Conservation (phyloP, 1,140 invertebrate species). For the Sweltsa coloradensis region DNA sequence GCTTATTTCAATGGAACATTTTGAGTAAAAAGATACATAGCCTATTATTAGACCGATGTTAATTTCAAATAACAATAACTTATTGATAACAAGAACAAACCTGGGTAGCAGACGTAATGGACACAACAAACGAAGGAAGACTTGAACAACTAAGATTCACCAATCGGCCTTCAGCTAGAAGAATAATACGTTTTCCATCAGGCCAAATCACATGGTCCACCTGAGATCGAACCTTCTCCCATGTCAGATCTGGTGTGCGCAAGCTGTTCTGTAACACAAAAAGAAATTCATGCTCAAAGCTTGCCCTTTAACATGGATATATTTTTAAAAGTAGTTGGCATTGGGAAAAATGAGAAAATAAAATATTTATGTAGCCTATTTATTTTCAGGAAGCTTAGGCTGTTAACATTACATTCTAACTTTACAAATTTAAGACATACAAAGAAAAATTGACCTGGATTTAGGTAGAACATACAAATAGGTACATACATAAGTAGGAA, state of each 20-base stretch:
- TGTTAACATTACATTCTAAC: too few relatives aligned
- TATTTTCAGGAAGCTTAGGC: too few relatives aligned
- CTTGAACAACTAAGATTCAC: conserved; percentile 95
- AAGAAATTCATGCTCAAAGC: conserved; percentile 5
- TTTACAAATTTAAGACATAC: too few relatives aligned
- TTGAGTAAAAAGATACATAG: conserved; percentile 5
- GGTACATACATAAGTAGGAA: too few relatives aligned
- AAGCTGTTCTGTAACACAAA: conserved; percentile 64
- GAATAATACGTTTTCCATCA: conserved; percentile 80
- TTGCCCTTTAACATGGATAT: neutral
- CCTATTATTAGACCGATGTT: neutral
- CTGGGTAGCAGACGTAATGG: conserved; percentile 89
- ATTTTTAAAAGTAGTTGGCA: neutral
- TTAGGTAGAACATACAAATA: too few relatives aligned
- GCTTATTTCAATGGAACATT: neutral
- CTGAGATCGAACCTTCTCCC: conserved; percentile 95
- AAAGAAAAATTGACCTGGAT: too few relatives aligned
- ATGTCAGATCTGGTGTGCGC: conserved; percentile 84
- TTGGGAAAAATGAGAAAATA: too few relatives aligned
- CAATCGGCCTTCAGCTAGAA: conserved; percentile 87
- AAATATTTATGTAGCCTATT: too few relatives aligned
- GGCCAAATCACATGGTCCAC: conserved; percentile 97
- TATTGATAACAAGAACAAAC: conserved; percentile 22
- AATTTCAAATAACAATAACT: neutral
- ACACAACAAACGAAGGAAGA: conserved; percentile 94